phyloP scores from a whole-genome alignment of 1,140 invertebrate genomes.

The Tetraneura akinire region DNA sequence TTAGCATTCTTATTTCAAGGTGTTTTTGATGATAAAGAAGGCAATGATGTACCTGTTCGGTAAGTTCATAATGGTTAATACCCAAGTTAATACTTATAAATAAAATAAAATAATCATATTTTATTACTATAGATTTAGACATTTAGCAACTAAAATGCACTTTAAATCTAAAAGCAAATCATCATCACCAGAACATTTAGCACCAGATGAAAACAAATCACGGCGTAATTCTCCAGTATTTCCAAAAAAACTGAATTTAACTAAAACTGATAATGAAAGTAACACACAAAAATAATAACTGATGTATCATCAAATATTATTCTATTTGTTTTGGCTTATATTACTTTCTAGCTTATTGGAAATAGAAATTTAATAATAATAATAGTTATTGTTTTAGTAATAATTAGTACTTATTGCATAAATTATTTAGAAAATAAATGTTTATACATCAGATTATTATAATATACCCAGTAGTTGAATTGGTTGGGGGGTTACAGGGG shows the following conservation, averaged over 20 bases:
- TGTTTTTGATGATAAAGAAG: conserved; percentile 59
- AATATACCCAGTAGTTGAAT: too few species aligned
- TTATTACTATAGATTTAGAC: conserved; percentile 68
- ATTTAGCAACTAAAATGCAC: conserved; percentile 76
- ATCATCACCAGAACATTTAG: conserved; percentile 46
- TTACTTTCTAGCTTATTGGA: conserved; percentile 15
- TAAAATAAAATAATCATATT: not conserved
- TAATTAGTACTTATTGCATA: too few species aligned
- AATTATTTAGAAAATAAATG: too few species aligned
- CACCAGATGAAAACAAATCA: conserved; percentile 37
- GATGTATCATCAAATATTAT: not conserved
- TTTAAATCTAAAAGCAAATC: conserved; percentile 60
- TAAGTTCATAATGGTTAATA: conserved; percentile 57
- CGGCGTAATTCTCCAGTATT: conserved; percentile 38
- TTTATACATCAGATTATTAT: too few species aligned
- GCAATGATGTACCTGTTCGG: conserved; percentile 79
- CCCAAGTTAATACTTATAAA: not conserved
- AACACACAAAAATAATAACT: conserved; percentile 17
- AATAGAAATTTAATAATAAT: too few species aligned
- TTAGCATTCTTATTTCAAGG: conserved; percentile 82
- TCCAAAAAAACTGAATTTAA: conserved; percentile 28
- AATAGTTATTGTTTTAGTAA: too few species aligned
- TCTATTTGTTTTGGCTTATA: not conserved
- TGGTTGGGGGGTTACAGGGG: too few species aligned
- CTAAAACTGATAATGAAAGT: conserved; percentile 22